Conservation (phyloP, 2,113 vertebrate genomes). For the Helogale parvula region DNA sequence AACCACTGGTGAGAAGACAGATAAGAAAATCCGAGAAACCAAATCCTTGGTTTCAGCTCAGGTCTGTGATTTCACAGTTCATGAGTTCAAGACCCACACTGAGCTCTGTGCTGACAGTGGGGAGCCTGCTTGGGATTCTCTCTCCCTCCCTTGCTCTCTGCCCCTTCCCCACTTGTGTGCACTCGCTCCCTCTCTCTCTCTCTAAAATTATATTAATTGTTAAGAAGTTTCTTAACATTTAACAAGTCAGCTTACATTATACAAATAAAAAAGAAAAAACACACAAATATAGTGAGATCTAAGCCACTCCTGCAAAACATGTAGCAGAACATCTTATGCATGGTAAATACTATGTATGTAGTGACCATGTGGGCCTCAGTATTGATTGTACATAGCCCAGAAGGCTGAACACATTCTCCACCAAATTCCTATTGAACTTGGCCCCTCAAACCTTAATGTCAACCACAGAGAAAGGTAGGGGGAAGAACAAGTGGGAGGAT, state of each 20-base stretch:
- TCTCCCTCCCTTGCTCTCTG: too few species aligned
- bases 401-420: background rate
- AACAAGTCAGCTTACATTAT: background rate
- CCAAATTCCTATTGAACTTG: background rate
- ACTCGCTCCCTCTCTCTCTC: too few species aligned
- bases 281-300: background rate
- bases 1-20: background rate
- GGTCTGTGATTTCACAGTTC: too few species aligned
- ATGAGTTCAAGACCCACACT: too few species aligned
- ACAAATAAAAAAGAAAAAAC: background rate
- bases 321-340: background rate
- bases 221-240: background rate
- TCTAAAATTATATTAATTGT: too few species aligned
- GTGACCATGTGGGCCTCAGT: rapidly evolving
- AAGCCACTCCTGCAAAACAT: background rate
- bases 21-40: too few species aligned
- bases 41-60: too few species aligned
- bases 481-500: background rate
- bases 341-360: background rate
- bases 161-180: too few species aligned
- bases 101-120: too few species aligned
- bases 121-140: too few species aligned
- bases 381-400: rapidly evolving
- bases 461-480: background rate
- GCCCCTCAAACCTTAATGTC: background rate